These are phyloP conservation scores for Hydrozoanthus tunicans DNA, from an alignment of 64 coral and sea anemone species.

Conservation along the genomic window DNA sequence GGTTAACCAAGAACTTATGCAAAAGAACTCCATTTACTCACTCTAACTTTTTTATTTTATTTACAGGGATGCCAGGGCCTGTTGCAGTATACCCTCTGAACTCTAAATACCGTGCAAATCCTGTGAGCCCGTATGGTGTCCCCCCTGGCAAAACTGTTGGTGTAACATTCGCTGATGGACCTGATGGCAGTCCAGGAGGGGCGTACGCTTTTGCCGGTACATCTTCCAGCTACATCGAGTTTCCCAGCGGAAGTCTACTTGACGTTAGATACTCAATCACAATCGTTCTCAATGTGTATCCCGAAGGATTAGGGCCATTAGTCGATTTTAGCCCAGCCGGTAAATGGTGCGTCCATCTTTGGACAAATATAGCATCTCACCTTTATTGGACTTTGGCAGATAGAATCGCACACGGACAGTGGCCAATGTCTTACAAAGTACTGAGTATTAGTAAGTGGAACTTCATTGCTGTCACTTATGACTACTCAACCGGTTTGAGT, in stretches of 20 bases:
- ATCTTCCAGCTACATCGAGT: constrained; percentile 41
- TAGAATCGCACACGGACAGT: neutral
- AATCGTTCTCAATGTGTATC: constrained; percentile 16
- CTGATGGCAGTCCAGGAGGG: neutral
- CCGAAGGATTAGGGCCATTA: neutral
- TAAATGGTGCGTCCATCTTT: neutral
- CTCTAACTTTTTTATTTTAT: neutral
- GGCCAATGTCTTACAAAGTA: neutral
- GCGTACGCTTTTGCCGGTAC: constrained; percentile 34
- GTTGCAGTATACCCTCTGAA: constrained; percentile 11
- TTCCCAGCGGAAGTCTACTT: neutral
- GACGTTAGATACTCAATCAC: constrained; percentile 40
- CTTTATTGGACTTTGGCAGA: neutral
- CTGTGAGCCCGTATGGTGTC: neutral
- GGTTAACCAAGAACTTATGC: no score
- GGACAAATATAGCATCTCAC: neutral
- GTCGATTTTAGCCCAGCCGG: neutral
- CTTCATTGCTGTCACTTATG: neutral
- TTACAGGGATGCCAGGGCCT: neutral
- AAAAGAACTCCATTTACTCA: no score
- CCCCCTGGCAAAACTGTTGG: neutral
- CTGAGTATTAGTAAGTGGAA: neutral
- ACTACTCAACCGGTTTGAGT: neutral
- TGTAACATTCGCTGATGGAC: constrained; percentile 5
- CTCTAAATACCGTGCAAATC: neutral